Conservation (phyloP, 2,888 invertebrate species). For the Phengaris alcon region DNA sequence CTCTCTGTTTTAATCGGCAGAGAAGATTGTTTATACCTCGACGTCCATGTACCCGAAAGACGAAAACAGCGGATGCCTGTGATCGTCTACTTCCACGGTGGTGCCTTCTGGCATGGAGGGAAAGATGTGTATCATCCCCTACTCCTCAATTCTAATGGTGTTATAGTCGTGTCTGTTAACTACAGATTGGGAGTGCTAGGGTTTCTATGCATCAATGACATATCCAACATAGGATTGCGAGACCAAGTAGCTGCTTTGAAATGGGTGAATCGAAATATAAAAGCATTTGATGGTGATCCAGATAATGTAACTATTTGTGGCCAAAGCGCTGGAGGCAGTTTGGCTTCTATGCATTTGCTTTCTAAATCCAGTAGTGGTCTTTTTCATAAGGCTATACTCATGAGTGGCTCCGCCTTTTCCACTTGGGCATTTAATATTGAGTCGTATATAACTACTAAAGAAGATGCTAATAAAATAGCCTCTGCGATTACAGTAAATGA, state of each 20-base stretch:
- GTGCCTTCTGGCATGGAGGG: slow-evolving; percentile 66
- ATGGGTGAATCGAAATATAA: slow-evolving; percentile 66
- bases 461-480: slow-evolving; percentile 58
- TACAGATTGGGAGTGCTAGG: slow-evolving; percentile 66
- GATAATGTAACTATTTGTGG: slow-evolving; percentile 69
- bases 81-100: slow-evolving; percentile 66
- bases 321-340: slow-evolving; percentile 66
- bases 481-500: slow-evolving; percentile 45
- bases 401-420: slow-evolving; percentile 61
- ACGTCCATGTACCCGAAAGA: slow-evolving; percentile 22
- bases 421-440: slow-evolving; percentile 67
- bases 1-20: slow-evolving; percentile 1
- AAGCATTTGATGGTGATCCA: slow-evolving; percentile 67
- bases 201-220: slow-evolving; percentile 60
- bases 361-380: slow-evolving; percentile 57
- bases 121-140: slow-evolving; percentile 67
- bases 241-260: slow-evolving; percentile 67
- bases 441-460: slow-evolving; percentile 47
- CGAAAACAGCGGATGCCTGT: slow-evolving; percentile 53
- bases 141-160: slow-evolving; percentile 61
- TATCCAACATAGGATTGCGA: slow-evolving; percentile 65
- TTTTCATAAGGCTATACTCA: slow-evolving; percentile 65
- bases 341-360: slow-evolving; percentile 62
- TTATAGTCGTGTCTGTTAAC: slow-evolving; percentile 60
- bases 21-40: slow-evolving; percentile 23